A percentile compares a stretch with the other conserved stretches of the same genome.
Conservation (phyloP, 2,888 invertebrate species). For the Synergus umbraculus region DNA sequence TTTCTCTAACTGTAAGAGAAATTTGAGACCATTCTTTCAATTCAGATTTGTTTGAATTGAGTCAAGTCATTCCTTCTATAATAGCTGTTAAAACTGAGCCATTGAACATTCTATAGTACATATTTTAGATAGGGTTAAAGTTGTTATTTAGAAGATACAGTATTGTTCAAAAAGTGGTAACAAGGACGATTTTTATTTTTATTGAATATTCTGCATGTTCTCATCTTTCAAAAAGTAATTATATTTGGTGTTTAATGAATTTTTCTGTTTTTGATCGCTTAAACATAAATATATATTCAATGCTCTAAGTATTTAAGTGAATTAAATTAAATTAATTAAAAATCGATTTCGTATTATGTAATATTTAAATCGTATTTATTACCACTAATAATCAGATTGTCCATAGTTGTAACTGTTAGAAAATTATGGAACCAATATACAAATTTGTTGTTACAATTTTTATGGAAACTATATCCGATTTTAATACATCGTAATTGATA, state of each 20-base stretch:
- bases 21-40: not conserved
- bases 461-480: conserved; percentile 3
- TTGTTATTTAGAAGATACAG: conserved; percentile 42
- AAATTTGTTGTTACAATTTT: conserved; percentile 44
- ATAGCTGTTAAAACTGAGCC: conserved; percentile 44
- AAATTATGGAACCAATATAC: conserved; percentile 47
- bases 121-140: conserved; percentile 20
- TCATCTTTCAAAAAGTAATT: not conserved
- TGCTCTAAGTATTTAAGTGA: not conserved
- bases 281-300: not conserved
- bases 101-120: conserved; percentile 26
- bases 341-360: not conserved
- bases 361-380: conserved; percentile 19
- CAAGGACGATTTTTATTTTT: conserved; percentile 46
- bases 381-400: conserved; percentile 15
- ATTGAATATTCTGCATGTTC: not conserved
- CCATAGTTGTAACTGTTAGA: conserved; percentile 36
- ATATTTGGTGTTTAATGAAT: not conserved
- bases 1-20: conserved; percentile 18
- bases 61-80: conserved; percentile 60
- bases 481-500: not conserved
- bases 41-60: conserved; percentile 27
- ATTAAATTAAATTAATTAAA: not conserved
- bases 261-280: not conserved
- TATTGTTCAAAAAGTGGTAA: conserved; percentile 24